Evolutionary conservation across 2,113 vertebrate species (phyloP), one percentile per base, ranked within the genome.

Genomic region (Procavia capensis): DNA sequence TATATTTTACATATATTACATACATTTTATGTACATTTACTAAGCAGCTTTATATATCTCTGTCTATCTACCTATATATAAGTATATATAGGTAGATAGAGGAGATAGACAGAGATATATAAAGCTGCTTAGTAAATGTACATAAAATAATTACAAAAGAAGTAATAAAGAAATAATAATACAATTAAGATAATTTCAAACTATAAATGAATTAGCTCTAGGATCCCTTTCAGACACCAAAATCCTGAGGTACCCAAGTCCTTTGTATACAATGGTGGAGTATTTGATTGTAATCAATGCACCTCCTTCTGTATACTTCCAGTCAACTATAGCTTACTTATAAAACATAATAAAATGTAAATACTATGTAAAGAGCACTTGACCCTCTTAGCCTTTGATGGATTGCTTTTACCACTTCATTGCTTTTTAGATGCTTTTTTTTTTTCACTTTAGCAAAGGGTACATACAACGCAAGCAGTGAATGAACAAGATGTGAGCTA

Each of bases 121-220:
- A 94, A 87, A 47, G 1, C 0, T 63, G 1, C 11, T 74, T 91
- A 14, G 22, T 27, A 70, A 25, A 45, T 63, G 24, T 63, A 79
- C 14, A 31, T 16, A 80, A 92, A 78, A 66, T 24, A 70, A 74
- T 82, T 76, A 61, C 5, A 80, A 72, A 93, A 64, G 6, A 6
- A 72, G 25, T 3, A n/a, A 31, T 6, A 82, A 45, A 19, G 1
- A 74, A 59, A 68, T 72, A 6, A 50, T 6, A 82, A 36, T 41
- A 93, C 68, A 90, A 79, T 34, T 45, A 83, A 85, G 91, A 59
- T 78, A 59, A 83, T 6, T 78, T 54, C 31, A 88, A 93, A 92
- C 50, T 66, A 16, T 6, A 64, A 25, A 61, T 61, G 50, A 16
- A 54, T 54, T 54, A 16, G 50, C 17, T 54, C 50, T 16, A 54